Percentiles rank a stretch among this genome's conserved stretches.
These are phyloP conservation scores for Mesoclemmys tuberculata DNA, from an alignment of 2,113 vertebrate species.

Conservation along the genomic window DNA sequence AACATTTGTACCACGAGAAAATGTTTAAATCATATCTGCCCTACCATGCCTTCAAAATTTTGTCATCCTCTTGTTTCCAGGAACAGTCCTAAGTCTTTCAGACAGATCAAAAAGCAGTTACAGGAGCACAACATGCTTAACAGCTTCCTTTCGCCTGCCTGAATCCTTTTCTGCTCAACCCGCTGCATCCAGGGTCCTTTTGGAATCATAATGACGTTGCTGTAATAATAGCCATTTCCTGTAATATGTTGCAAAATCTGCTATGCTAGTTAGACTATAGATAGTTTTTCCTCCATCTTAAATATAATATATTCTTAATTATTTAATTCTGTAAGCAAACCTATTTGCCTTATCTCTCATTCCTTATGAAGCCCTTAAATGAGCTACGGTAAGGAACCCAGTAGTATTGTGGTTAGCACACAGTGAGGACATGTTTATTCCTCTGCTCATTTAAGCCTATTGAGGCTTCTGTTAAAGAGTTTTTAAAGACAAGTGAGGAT, in stretches of 20 bases:
- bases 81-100: not conserved
- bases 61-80: not conserved
- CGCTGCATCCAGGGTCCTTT: constrained; percentile 22
- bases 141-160: not conserved
- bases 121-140: constrained; percentile 17
- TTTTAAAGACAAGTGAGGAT: constrained; percentile 72
- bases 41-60: constrained; percentile 3
- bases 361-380: constrained; percentile 17
- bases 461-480: constrained; percentile 64
- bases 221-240: constrained; percentile 49
- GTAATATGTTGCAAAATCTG: not conserved
- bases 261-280: constrained; percentile 9
- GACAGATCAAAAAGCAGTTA: not conserved
- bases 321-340: constrained; percentile 43
- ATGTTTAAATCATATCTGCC: not conserved
- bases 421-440: constrained; percentile 9
- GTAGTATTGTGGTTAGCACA: not conserved
- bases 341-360: constrained; percentile 52
- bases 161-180: constrained; percentile 21
- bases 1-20: not conserved
- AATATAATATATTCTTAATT: constrained; percentile 34
- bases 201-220: constrained; percentile 40
- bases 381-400: constrained; percentile 25
- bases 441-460: constrained; percentile 62
- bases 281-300: constrained; percentile 18